Percentiles rank a stretch among this genome's conserved stretches.
phyloP scores from a whole-genome alignment of 1,140 invertebrate genomes.

The Hetaerina americana region DNA sequence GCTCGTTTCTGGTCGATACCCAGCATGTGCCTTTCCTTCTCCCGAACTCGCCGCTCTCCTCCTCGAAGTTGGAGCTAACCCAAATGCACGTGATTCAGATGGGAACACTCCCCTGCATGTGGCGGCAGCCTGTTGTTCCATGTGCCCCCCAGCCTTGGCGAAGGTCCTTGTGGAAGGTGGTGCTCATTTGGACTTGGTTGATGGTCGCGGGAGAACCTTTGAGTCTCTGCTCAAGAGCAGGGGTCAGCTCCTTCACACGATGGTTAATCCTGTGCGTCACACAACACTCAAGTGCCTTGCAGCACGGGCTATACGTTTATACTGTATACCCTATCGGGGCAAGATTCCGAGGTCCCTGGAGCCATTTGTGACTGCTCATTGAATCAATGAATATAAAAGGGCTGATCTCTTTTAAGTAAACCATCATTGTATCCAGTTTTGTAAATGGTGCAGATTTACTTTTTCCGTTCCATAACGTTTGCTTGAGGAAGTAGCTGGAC shows the following conservation, averaged over 20 bases:
- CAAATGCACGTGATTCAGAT: constrained; percentile 57
- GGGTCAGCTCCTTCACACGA: constrained; percentile 42
- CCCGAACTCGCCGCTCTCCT: constrained; percentile 59
- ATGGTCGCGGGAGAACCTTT: constrained; percentile 64
- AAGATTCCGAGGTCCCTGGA: constrained; percentile 41
- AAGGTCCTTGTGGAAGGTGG: constrained; percentile 57
- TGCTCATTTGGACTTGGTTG: constrained; percentile 78
- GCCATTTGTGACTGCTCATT: constrained; percentile 38
- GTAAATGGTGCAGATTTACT: background rate
- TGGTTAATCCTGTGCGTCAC: constrained; percentile 66
- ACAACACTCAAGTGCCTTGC: constrained; percentile 68
- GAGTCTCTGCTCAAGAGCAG: constrained; percentile 42
- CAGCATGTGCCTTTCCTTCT: constrained; percentile 61
- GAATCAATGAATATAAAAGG: constrained; percentile 14
- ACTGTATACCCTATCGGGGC: constrained; percentile 44
- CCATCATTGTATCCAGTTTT: background rate
- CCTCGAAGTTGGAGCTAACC: constrained; percentile 67
- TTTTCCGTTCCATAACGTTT: background rate
- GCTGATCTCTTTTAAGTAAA: background rate
- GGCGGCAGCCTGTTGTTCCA: constrained; percentile 41
- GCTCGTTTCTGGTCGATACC: constrained; percentile 49
- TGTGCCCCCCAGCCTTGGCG: constrained; percentile 47
- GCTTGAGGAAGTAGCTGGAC: background rate
- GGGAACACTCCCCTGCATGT: constrained; percentile 75
- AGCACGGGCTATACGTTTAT: constrained; percentile 55